Conservation (phyloP, 2,888 invertebrate species). For the Abrostola triplasia region DNA sequence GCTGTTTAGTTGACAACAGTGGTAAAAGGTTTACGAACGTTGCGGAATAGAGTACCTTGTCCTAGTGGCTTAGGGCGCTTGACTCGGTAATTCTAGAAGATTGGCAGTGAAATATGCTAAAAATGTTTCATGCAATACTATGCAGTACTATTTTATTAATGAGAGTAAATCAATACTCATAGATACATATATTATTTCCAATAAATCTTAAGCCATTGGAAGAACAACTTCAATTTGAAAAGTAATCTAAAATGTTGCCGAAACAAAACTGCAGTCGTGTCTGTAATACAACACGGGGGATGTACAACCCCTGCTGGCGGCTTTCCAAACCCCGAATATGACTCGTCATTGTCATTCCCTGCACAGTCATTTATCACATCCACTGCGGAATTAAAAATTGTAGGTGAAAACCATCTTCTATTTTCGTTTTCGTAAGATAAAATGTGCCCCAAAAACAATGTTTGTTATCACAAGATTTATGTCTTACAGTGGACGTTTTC, state of each 20-base stretch:
- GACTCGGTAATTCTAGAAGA: too few species aligned
- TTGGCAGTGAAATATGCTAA: too few species aligned
- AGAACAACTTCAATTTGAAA: slow-evolving; percentile 5
- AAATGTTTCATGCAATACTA: too few species aligned
- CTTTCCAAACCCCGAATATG: slow-evolving; percentile 44
- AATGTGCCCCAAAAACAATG: not conserved
- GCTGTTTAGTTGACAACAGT: too few species aligned
- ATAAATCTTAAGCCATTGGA: not conserved
- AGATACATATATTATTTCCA: not conserved
- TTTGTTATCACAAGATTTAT: slow-evolving; percentile 1
- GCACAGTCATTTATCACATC: slow-evolving; percentile 43
- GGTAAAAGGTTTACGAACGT: too few species aligned
- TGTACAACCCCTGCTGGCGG: slow-evolving; percentile 43
- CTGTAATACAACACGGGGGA: slow-evolving; percentile 15
- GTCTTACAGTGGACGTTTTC: not conserved
- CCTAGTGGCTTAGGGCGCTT: too few species aligned
- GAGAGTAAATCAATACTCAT: too few species aligned
- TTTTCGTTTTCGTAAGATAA: not conserved
- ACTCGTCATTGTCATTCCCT: slow-evolving; percentile 37
- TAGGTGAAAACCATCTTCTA: slow-evolving; percentile 12
- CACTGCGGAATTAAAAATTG: slow-evolving; percentile 44
- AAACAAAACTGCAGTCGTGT: slow-evolving; percentile 26
- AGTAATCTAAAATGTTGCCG: slow-evolving; percentile 2
- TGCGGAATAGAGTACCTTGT: too few species aligned
- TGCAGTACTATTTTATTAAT: too few species aligned